Base-by-base conservation (phyloP, 1,140 invertebrate genomes). In the Samia ricini region DNA sequence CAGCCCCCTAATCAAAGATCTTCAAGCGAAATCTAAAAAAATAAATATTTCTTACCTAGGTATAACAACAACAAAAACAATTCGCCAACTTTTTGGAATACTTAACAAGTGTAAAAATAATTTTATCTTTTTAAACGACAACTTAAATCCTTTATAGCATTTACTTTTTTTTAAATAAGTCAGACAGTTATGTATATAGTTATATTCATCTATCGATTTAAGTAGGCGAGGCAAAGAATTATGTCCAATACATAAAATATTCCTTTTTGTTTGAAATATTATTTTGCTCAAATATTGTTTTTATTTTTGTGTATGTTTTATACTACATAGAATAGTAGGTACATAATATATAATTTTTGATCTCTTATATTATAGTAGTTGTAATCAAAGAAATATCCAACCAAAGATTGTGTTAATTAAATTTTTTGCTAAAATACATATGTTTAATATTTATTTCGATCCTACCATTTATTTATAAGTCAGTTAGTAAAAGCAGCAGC, bases 381-480 rank as follows among this genome's bases (percentile, higher is more conserved):
- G 24, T 77, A 77, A 69, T 64, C 59, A n/a, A n/a, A n/a, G 63
- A 56, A 66, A 67, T 62, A 29, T 64, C 54, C 61, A 68, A 66
- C 75, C 77, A 80, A 80, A 80, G 73, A 77, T 74, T 80, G 74
- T 75, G 66, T 75, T 72, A 68, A 65, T 61, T 72, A 60, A 26
- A 64, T 56, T 48, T 60, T 64, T 51, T 55, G 48, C 50, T 60
- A 8, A 57, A 54, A 22, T 36, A 33, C 7, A 12, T 54, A 22
- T 20, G 52, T 54, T 21, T 57, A 10, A 15, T 42, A 42, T 42
- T 42, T 15, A 42, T 36, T 6, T 56, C 26, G 24, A 10, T 7
- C 24, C 18, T 24, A 56, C 12, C 0, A 22, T 26, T 4, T 19
- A 24, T 55, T n/a, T n/a, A n/a, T n/a, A n/a, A n/a, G n/a, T n/a